Percentiles rank a stretch among this genome's conserved stretches.
These are phyloP conservation scores for Pipistrellus pygmaeus DNA, from an alignment of 2,797 vertebrate species.

Conservation along the genomic window DNA sequence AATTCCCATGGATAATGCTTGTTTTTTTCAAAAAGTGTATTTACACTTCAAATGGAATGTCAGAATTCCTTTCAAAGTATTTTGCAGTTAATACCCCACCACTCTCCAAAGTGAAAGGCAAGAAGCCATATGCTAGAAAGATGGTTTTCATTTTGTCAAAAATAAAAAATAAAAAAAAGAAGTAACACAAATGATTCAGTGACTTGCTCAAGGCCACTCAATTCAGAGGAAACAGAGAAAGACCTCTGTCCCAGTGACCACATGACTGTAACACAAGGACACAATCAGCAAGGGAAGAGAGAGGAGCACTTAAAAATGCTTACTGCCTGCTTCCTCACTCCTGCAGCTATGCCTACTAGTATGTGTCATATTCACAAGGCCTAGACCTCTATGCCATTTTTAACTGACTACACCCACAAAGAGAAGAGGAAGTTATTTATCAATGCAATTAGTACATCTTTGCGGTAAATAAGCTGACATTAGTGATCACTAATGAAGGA, in stretches of 20 bases:
- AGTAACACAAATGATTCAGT: background rate
- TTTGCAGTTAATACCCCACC: background rate
- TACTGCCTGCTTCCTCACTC: accelerated
- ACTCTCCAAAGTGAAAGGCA: background rate
- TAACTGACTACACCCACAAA: background rate
- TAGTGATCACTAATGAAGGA: background rate
- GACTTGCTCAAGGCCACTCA: slow-evolving; percentile 6
- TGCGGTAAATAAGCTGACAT: background rate
- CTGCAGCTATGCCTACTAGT: accelerated
- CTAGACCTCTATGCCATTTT: background rate
- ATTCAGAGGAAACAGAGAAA: background rate
- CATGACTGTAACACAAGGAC: background rate
- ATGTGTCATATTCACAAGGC: background rate
- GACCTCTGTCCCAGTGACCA: background rate
- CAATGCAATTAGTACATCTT: background rate
- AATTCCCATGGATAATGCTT: background rate
- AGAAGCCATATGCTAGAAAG: background rate
- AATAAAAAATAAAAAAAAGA: background rate
- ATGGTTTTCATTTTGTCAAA: background rate
- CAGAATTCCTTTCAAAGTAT: slow-evolving; percentile 7
- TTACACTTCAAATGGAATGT: background rate
- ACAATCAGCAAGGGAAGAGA: background rate
- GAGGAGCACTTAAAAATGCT: background rate
- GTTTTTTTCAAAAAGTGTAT: background rate
- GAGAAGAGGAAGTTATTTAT: background rate